Evolutionary conservation across 2,797 vertebrate genomes (phyloP), one percentile per base, ranked within the genome.

Genomic region (Diplodus puntazzo): DNA sequence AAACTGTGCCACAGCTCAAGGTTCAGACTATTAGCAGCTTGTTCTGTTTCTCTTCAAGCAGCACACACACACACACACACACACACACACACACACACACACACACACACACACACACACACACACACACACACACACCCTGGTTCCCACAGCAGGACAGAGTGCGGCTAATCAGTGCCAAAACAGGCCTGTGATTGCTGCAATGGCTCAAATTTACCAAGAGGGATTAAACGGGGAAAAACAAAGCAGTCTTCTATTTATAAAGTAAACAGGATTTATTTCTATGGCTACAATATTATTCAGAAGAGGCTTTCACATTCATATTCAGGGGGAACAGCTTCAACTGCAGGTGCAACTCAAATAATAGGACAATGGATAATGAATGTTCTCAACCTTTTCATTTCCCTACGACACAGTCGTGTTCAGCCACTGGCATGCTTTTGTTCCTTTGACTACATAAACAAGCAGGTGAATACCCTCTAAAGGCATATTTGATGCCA

Each of bases 11-110:
- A 58, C 55, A 57, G 71, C 63, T 68, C 54, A 52, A 63, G 77
- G 79, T 73, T 81, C 65, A 90, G 77, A 85, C 59, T 16, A 20
- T 61, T 68, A 25, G 25, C 21, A 48, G 64, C 34, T 50, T 66
- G 7, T 60, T 69, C 87, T 88, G 80, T 65, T 88, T 85, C 61
- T 66, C 20, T 58, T 90, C 80, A 79, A 63, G 34, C 66, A 23
- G 53, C 4, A 49, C 34, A 34, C 34, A 34, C 34, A 17, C 69
- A 50, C 43, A n/a, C 66, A 54, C 46, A 17, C 42, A 30, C 16
- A 58, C 48, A 45, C 27, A 50, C 69, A 50, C 43, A 27, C 66
- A 60, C 46, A 17, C 43, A 30, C 16, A 58, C 48, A 46, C 53
- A 49, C 34, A 34, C 34, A 34, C 34, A 17, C 69, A 50, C 43